Base-by-base conservation (phyloP, 2,888 invertebrate genomes). In the Drosophila melanosoma region DNA sequence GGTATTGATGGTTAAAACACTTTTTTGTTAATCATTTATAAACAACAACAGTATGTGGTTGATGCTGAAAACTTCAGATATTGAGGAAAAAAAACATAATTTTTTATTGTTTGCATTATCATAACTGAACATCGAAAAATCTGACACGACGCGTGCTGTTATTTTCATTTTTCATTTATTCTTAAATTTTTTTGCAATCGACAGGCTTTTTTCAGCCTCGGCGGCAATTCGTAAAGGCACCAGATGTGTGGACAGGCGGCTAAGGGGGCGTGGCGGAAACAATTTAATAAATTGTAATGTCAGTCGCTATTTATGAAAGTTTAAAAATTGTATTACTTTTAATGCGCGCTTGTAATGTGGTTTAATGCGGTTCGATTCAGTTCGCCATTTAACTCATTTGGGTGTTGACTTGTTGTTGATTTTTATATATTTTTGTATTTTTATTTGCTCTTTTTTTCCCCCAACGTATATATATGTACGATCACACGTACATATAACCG, bases 111-210 rank as follows among this genome's bases (percentile, higher is more conserved):
- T 77, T 82, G 78, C 83, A 85, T 87, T 83, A 82, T 81, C 78
- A 83, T 83, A 82, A 70, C 78, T 72, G 86, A 72, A 75, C 78
- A 81, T 86, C 75, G 60, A 78, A 84, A 76, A 86, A 84, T 88
- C 87, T 78, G 82, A 76, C 76, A 79, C 80, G 84, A 87, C 73
- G 82, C 83, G 77, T 83, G 87, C 78, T 89, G 77, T 81, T 88
- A 79, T 90, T 88, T 54, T 67, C 11, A 11, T 38, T 33, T 45
- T 54, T 54, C 15, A 11, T 38, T 33, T 45, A 33, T 45, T 58
- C 12, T 7, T 38, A 4, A 32, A 32, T 45, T 51, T 29, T 85
- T 79, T 82, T 82, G 66, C 77, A 75, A 72, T 77, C 74, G 76
- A 83, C 76, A 76, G 80, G 72, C 59, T 72, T 74, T 74, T 77